Conservation (phyloP, 2,888 invertebrate species). For the Nipponacmea schrenckii region DNA sequence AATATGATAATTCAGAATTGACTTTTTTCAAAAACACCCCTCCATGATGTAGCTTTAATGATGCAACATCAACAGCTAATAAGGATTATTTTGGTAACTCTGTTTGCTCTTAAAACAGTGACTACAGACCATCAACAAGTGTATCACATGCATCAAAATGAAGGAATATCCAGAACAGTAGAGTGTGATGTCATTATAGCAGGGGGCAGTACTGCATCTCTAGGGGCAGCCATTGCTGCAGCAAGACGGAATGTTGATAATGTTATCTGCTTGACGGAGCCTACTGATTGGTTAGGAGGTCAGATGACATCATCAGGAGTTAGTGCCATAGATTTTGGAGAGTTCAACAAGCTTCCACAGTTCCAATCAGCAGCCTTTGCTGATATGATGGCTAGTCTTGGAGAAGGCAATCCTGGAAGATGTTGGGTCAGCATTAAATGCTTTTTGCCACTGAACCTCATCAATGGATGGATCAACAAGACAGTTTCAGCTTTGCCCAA, state of each 20-base stretch:
- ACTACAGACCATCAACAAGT: neutral
- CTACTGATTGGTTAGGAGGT: conserved; percentile 36
- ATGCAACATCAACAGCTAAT: too few relatives aligned
- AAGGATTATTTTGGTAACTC: too few relatives aligned
- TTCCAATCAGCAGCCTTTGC: conserved; percentile 27
- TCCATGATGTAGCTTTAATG: too few relatives aligned
- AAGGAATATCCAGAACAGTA: neutral
- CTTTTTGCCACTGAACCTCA: conserved; percentile 25
- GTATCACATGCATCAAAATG: neutral
- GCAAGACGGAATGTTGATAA: conserved; percentile 14
- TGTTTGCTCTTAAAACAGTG: too few relatives aligned
- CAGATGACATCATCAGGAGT: conserved; percentile 33
- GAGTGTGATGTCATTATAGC: conserved; percentile 32
- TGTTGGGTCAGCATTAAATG: conserved; percentile 35
- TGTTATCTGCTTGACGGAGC: conserved; percentile 30
- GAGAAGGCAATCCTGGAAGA: conserved; percentile 27
- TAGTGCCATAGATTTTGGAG: conserved; percentile 31
- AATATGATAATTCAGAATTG: too few relatives aligned
- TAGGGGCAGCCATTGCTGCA: conserved; percentile 28
- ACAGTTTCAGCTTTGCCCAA: conserved; percentile 19
- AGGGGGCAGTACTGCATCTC: conserved; percentile 34
- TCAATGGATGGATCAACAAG: conserved; percentile 25
- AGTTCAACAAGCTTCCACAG: conserved; percentile 17
- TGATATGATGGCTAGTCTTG: conserved; percentile 27
- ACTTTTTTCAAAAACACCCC: too few relatives aligned